Evolutionary conservation across 2,797 vertebrate species (phyloP), one percentile per base, ranked within the genome.

Genomic region (Morus bassanus): DNA sequence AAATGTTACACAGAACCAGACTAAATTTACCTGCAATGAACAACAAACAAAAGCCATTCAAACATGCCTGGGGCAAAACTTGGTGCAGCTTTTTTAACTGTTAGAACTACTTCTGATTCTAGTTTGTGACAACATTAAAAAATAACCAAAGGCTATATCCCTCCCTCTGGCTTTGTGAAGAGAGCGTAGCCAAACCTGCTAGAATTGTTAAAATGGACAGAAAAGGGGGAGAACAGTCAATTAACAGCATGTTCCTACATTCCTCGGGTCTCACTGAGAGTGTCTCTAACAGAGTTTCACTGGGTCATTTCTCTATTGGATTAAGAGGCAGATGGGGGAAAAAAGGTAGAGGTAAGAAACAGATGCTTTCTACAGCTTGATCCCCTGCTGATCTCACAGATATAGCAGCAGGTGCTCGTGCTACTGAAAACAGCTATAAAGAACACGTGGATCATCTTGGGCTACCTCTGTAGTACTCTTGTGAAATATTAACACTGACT

Each of bases 311-410:
- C 50, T 57, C 41, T 76, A 82, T 59, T 60, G 89, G 35, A 90
- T 91, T 93, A 91, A 89, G 77, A 93, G 22, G n/a, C 88, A 93
- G 91, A 84, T 88, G 80, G 83, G 90, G 31, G 57, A 56, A 88
- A 88, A 96, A 94, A 86, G 7, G n/a, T 70, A 80, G 41, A 90
- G 33, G 37, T 79, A 69, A 88, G 51, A 95, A 95, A 56, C 77
- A 89, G 78, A 59, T 85, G 74, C 28, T 87, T 11, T 82, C 23
- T 82, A 64, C 70, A 82, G 54, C 63, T 63, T 85, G 30, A 78
- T 89, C 80, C 61, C 87, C 91, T 83, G 91, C 75, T 91, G 75
- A 73, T 82, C 37, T 18, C 83, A 84, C 43, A 69, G 64, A 54
- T 6, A 74, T 41, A 95, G 57, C 65, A 95, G 86, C 76, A 94